Evolutionary conservation across 2,113 vertebrate species (phyloP).

Genomic region (pig (Sus scrofa)): DNA sequence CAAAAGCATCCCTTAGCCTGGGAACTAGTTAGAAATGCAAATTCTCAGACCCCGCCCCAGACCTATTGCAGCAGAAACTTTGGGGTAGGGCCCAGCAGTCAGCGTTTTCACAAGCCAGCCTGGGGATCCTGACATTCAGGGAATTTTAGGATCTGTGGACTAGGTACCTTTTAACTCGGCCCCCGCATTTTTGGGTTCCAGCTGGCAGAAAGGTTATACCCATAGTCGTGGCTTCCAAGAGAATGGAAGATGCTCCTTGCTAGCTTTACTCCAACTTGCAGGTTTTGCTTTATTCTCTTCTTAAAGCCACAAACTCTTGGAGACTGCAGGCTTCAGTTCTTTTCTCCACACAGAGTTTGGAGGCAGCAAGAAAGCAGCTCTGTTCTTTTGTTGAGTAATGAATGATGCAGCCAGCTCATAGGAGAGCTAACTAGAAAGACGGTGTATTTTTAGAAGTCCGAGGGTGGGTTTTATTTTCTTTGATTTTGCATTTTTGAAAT

Average conservation of each 20-base stretch:
- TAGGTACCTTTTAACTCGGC: not conserved
- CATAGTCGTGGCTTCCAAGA: rapidly evolving
- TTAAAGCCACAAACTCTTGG: not conserved
- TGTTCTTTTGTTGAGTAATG: not conserved
- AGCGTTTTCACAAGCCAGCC: not conserved
- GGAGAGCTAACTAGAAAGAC: not conserved
- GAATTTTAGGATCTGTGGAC: not conserved
- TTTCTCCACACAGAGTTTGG: not conserved
- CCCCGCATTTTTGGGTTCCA: not conserved
- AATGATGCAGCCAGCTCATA: not conserved
- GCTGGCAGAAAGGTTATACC: not conserved
- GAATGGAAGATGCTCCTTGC: not conserved
- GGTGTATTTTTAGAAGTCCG: slow-evolving; percentile 5
- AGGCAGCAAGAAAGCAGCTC: not conserved
- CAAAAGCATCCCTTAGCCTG: not conserved
- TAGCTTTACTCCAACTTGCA: not conserved
- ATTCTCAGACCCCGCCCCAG: not conserved
- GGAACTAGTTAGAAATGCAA: not conserved
- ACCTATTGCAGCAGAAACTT: not conserved
- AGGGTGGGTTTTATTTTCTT: not conserved
- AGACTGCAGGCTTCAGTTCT: not conserved
- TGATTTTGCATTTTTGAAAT: not conserved
- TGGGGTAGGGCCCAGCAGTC: not conserved
- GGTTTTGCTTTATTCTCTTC: not conserved
- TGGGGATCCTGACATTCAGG: not conserved